These are phyloP conservation scores for Asobara japonica DNA, from an alignment of 1,140 invertebrate genomes.

Conservation along the genomic window DNA sequence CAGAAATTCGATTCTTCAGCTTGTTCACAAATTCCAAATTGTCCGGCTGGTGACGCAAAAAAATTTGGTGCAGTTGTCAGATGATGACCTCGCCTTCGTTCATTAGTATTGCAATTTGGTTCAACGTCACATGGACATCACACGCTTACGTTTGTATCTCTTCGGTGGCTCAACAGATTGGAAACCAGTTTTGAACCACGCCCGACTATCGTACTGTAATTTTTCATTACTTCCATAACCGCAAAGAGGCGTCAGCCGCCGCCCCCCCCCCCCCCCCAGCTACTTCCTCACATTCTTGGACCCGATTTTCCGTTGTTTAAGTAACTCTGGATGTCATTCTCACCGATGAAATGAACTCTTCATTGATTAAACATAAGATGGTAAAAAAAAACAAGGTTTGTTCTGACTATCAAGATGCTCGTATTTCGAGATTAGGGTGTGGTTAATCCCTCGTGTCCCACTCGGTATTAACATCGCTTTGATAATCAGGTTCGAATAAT, in stretches of 20 bases:
- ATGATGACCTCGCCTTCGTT: neutral
- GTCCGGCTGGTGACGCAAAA: neutral
- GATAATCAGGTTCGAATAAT: conserved; percentile 32
- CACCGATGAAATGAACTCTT: neutral
- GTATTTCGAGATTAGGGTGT: conserved; percentile 37
- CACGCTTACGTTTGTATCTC: neutral
- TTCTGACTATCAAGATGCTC: neutral
- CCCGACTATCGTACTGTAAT: conserved; percentile 37
- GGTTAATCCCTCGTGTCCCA: conserved; percentile 31
- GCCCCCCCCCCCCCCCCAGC: neutral
- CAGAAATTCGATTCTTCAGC: neutral
- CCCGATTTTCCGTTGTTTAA: neutral
- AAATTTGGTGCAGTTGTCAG: neutral
- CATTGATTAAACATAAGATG: neutral
- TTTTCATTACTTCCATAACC: conserved; percentile 35
- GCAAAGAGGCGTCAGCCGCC: conserved; percentile 1
- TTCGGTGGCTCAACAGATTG: conserved; percentile 28
- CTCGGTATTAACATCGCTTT: conserved; percentile 28
- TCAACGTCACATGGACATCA: conserved; percentile 11
- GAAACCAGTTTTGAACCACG: conserved; percentile 44
- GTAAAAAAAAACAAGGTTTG: neutral
- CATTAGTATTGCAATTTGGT: conserved; percentile 23
- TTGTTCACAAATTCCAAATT: neutral
- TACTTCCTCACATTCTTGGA: conserved; percentile 8
- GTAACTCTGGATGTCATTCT: neutral